Base-by-base conservation (phyloP, 2,888 invertebrate genomes). In the Lepidocyrtoides sp. region DNA sequence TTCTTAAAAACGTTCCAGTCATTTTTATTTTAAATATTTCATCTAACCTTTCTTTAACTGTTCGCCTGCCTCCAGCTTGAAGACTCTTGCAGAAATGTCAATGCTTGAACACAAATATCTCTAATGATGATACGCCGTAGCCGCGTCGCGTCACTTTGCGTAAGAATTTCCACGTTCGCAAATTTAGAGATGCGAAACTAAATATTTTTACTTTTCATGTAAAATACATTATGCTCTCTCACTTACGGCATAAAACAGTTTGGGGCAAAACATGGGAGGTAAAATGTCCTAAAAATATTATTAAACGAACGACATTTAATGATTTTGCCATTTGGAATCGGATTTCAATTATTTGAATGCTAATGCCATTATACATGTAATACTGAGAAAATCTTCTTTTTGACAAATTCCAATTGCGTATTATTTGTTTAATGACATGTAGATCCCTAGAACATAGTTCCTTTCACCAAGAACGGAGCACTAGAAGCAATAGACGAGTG, bases 271-370 rank as follows among this genome's bases (percentile, higher is more conserved):
- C 41, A 41, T 2, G 41, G 44, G 44, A 44, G 1, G 41, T 17
- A 63, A 57, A 10, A 20, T 23, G 57, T 23, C 57, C 20, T 2
- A 7, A 14, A 48, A 60, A 26, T 17, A 77, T 54, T 51, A 54
- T 14, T 51, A 17, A 77, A 44, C 5, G 51, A 26, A 12, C 51
- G 48, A 66, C 23, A 66, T n/a, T n/a, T 85, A 69, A 85, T 54
- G 51, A 54, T 14, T 86, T 86, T 86, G 77, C 41, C 86, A 63
- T 79, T 87, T 66, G 79, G 79, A 87, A 69, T 79, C 79, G 36
- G 41, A 69, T 87, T 87, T 87, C 87, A 79, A 87, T 87, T 29
- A 66, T 84, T 26, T 36, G n/a, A 57, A 36, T 57, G 36, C 60
- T 57, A 60, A 60, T 26, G 17, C 48, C 3, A 20, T 72, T 77